These are phyloP conservation scores for Meloidogyne floridensis DNA, from an alignment of 1,140 invertebrate genomes.

Conservation along the genomic window DNA sequence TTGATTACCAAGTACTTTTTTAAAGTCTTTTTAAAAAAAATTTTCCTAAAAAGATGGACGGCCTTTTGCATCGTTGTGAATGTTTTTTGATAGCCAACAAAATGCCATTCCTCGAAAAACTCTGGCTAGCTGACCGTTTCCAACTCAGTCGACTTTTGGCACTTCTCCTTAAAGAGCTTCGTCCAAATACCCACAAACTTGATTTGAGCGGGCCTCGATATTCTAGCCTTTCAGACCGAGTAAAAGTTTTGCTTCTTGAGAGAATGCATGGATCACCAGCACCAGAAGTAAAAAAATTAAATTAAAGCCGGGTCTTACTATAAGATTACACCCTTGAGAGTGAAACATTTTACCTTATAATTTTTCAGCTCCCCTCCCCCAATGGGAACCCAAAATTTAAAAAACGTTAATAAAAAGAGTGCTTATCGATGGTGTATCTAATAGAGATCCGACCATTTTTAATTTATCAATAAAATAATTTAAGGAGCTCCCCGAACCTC, in stretches of 20 bases:
- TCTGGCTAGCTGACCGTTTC: constrained; percentile 64
- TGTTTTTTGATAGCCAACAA: constrained; percentile 64
- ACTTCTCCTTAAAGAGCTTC: constrained; percentile 60
- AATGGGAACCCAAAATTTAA: too few species aligned
- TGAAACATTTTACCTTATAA: too few species aligned
- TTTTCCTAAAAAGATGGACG: constrained; percentile 59
- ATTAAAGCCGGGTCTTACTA: too few species aligned
- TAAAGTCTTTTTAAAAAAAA: not conserved
- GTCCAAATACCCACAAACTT: constrained; percentile 56
- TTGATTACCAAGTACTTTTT: constrained; percentile 59
- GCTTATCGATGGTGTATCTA: too few species aligned
- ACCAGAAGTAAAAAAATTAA: constrained; percentile 50
- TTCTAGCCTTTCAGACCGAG: constrained; percentile 60
- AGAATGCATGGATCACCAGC: constrained; percentile 61
- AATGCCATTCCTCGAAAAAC: constrained; percentile 64
- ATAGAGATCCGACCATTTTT: not conserved
- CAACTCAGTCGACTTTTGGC: constrained; percentile 62
- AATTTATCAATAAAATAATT: not conserved
- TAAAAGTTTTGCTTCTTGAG: constrained; percentile 63
- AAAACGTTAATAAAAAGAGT: too few species aligned
- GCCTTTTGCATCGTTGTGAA: constrained; percentile 63
- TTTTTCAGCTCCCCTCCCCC: too few species aligned
- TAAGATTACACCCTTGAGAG: too few species aligned
- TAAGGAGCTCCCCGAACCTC: constrained; percentile 61
- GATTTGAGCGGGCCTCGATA: constrained; percentile 61